Evolutionary conservation across 23 tunicate species (phyloP), one percentile per base, ranked within the genome.

Genomic region (Phallusia fumigata): DNA sequence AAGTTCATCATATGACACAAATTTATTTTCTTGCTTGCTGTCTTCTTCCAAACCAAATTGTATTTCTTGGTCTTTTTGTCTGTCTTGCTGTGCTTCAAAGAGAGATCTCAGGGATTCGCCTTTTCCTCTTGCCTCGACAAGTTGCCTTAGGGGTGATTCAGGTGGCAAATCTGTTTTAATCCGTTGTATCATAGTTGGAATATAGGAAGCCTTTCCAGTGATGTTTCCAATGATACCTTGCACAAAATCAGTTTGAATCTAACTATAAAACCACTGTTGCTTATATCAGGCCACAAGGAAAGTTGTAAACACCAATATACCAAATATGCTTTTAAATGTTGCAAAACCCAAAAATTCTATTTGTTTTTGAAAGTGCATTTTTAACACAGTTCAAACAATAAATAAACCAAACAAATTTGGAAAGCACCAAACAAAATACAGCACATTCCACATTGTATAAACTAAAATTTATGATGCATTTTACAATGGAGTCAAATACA

Each of bases 21-120:
- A 58, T 13, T 13, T 58, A 11, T 58, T 58, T 11, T 58, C 69
- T 21, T 58, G 28, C 13, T 58, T 58, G 16, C 69, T 58, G 28
- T 58, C 69, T 24, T 58, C 69, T 13, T 58, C 69, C 69, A 58
- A 58, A 24, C 69, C 69, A 58, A 58, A 58, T 16, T 58, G 26
- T 13, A 58, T 24, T 58, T 58, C 69, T 22, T 58, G 28, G 69
- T 58, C 16, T 5, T 40, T 40, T 3, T 21, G 28, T 13, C 13
- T 13, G 1, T 21, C 28, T 1, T 13, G 3, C 3, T 22, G 2
- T 16, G 11, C 5, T 22, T 58, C 28, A 21, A 58, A 58, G 3
- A 58, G 28, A 6, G 69, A 58, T 24, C 3, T 21, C 28, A 8
- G 5, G 13, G 26, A 21, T 13, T 22, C 3, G 11, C 69, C 69